Evolutionary conservation across 2,113 vertebrate species (phyloP).

Genomic region (Zosterops lateralis): DNA sequence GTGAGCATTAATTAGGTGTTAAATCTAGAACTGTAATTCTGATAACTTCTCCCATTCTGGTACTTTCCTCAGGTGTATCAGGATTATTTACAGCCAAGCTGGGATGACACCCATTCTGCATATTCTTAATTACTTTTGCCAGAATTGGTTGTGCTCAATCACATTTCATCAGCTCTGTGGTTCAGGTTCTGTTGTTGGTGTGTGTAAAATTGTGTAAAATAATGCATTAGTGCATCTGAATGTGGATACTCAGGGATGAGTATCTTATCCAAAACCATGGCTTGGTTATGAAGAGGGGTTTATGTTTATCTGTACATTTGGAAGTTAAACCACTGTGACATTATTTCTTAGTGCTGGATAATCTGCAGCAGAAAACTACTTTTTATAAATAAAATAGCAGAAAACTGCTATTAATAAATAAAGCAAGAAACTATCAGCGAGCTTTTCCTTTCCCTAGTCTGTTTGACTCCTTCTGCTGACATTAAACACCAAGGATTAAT

Average conservation of each 20-base stretch:
- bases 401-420: not conserved
- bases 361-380: too few relatives aligned
- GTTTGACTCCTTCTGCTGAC: not conserved
- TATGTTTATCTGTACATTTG: too few relatives aligned
- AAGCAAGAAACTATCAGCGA: not conserved
- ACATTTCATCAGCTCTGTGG: not conserved
- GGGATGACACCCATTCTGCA: not conserved
- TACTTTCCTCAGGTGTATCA: not conserved
- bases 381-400: too few relatives aligned
- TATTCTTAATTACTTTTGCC: not conserved
- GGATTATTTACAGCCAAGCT: not conserved
- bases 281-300: too few relatives aligned
- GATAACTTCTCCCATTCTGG: not conserved
- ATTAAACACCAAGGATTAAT: not conserved
- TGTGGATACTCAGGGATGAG: not conserved
- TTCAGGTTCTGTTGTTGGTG: not conserved
- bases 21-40: not conserved
- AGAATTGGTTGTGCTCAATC: not conserved
- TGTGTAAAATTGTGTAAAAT: not conserved
- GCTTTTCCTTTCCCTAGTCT: not conserved
- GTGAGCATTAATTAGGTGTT: not conserved
- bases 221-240: not conserved
- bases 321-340: too few relatives aligned
- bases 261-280: not conserved
- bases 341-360: too few relatives aligned